These are phyloP conservation scores for Columba livia DNA, from an alignment of 2,113 vertebrate genomes.

Conservation along the genomic window DNA sequence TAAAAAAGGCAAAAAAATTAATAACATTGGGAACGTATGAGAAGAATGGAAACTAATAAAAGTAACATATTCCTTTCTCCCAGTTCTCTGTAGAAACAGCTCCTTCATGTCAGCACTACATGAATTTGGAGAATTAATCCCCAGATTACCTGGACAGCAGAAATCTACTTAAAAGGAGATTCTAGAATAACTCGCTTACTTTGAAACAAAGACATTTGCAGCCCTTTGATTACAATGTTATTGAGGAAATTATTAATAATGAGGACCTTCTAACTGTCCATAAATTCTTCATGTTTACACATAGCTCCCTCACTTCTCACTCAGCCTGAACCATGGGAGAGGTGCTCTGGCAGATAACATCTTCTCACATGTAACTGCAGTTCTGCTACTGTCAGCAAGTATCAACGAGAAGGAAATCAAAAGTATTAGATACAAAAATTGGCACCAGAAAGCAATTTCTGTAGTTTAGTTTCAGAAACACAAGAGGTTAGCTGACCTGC, in stretches of 20 bases:
- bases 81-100: not conserved
- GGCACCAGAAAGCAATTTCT: not conserved
- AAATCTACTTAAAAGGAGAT: conserved; percentile 29
- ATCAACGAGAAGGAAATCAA: not conserved
- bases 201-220: not conserved
- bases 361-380: not conserved
- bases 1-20: not conserved
- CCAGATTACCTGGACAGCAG: not conserved
- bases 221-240: not conserved
- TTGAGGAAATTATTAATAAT: not conserved
- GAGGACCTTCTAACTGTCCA: not conserved
- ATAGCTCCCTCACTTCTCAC: not conserved
- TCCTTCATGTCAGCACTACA: not conserved
- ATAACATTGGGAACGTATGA: not conserved
- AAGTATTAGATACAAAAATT: not conserved
- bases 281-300: not conserved
- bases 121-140: not conserved
- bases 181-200: not conserved
- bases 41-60: not conserved
- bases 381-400: not conserved
- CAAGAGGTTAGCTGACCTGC: not conserved
- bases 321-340: not conserved
- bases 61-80: not conserved
- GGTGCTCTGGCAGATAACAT: not conserved
- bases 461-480: not conserved